A percentile compares a stretch with the other conserved stretches of the same genome.
phyloP scores from a whole-genome alignment of 2,113 vertebrate genomes.

The Oreotrochilus melanogaster region DNA sequence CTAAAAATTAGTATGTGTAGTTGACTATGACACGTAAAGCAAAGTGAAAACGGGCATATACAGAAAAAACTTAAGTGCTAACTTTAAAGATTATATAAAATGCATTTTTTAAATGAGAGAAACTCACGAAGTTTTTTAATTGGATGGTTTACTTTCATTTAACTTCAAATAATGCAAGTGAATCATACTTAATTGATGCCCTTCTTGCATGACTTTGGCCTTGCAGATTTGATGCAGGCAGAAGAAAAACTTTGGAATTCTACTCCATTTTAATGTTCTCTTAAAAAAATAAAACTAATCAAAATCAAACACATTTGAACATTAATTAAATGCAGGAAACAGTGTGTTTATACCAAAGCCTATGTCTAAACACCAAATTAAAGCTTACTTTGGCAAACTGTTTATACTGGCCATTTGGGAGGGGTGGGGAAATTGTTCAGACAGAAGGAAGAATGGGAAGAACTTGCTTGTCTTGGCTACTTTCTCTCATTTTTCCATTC shows the following conservation, averaged over 20 bases:
- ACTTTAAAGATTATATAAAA: not conserved
- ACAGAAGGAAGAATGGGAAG: conserved; percentile 79
- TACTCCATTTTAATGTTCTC: not conserved
- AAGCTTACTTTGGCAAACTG: conserved; percentile 80
- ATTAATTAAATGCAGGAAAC: conserved; percentile 22
- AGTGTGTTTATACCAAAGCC: conserved; percentile 36
- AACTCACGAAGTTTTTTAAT: not conserved
- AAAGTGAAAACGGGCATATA: not conserved
- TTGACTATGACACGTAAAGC: not conserved
- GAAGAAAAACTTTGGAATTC: conserved; percentile 27
- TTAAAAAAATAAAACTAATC: conserved; percentile 32
- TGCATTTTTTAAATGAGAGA: not conserved
- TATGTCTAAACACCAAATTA: conserved; percentile 55
- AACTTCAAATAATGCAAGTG: not conserved
- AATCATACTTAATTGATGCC: not conserved
- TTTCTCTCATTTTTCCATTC: conserved; percentile 70
- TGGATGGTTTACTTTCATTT: not conserved
- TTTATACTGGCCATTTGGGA: conserved; percentile 53
- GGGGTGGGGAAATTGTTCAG: conserved; percentile 69
- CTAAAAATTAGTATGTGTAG: not conserved
- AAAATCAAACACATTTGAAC: conserved; percentile 14
- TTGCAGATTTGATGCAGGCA: not conserved
- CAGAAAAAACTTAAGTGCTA: not conserved
- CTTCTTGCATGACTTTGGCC: not conserved
- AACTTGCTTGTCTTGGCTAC: conserved; percentile 82